A percentile compares a stretch with the other conserved stretches of the same genome.
phyloP scores from a whole-genome alignment of 2,113 vertebrate genomes.

The Myrmophylax atrothorax region DNA sequence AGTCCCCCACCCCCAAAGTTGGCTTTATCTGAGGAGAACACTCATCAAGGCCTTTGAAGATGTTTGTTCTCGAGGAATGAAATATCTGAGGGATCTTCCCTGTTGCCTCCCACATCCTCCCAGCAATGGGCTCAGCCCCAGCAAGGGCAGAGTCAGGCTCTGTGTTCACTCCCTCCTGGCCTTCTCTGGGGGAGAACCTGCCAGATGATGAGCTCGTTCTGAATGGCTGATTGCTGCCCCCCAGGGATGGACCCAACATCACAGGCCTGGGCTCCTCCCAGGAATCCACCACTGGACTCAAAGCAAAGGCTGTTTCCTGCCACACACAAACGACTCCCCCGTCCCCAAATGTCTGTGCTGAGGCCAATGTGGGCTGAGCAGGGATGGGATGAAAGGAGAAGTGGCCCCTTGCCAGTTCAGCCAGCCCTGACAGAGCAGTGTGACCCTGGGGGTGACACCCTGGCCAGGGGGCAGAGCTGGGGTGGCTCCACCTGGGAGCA shows the following conservation, averaged over 20 bases:
- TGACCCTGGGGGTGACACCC: neutral
- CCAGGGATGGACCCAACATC: conserved; percentile 38
- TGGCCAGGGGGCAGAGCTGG: neutral
- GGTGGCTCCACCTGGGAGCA: neutral
- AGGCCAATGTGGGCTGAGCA: conserved; percentile 46
- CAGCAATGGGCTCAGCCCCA: neutral
- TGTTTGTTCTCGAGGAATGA: conserved; percentile 48
- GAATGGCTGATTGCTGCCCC: conserved; percentile 54
- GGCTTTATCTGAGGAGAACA: neutral
- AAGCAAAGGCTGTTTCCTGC: conserved; percentile 27
- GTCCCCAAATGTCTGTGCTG: conserved; percentile 16
- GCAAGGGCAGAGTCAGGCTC: conserved; percentile 23
- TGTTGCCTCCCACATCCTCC: conserved; percentile 27
- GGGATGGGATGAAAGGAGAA: neutral
- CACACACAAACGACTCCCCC: conserved; percentile 33
- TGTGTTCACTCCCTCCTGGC: conserved; percentile 33
- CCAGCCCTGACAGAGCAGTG: neutral
- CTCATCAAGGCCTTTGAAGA: conserved; percentile 33
- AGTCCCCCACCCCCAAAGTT: neutral
- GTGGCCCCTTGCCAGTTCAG: neutral
- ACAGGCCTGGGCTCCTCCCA: conserved; percentile 28
- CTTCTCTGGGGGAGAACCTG: neutral
- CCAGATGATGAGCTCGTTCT: conserved; percentile 35
- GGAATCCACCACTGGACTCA: conserved; percentile 30
- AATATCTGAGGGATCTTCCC: conserved; percentile 34